Percentiles rank a stretch among this genome's conserved stretches.
These are phyloP conservation scores for Pyrrhia umbra DNA, from an alignment of 2,888 invertebrate species.

Conservation along the genomic window DNA sequence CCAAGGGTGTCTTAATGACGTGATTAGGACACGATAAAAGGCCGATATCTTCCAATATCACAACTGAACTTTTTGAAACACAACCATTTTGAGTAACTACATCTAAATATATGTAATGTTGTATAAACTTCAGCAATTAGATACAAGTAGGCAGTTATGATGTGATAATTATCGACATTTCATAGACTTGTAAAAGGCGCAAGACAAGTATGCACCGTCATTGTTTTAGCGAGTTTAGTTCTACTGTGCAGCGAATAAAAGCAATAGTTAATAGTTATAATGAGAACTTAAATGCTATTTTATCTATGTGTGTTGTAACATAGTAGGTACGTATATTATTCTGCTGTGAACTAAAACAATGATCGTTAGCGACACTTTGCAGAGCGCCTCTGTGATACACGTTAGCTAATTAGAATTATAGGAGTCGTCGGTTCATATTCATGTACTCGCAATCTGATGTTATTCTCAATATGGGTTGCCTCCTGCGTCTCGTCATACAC, in stretches of 20 bases:
- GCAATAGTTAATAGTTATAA: slow-evolving; percentile 55
- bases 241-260: slow-evolving; percentile 52
- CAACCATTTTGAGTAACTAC: slow-evolving; percentile 38
- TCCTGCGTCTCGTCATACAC: slow-evolving; percentile 78
- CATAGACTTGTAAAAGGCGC: slow-evolving; percentile 66
- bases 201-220: slow-evolving; percentile 54
- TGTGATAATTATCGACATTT: slow-evolving; percentile 70
- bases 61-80: slow-evolving; percentile 28
- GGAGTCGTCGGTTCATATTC: slow-evolving; percentile 76
- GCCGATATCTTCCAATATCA: slow-evolving; percentile 37
- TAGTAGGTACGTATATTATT: slow-evolving; percentile 51
- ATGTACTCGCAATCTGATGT: slow-evolving; percentile 74
- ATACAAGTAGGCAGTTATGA: slow-evolving; percentile 70
- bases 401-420: slow-evolving; percentile 78
- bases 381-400: slow-evolving; percentile 87
- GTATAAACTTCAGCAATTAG: slow-evolving; percentile 66
- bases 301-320: slow-evolving; percentile 54
- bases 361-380: slow-evolving; percentile 72
- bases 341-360: slow-evolving; percentile 62
- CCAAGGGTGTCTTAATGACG: slow-evolving; percentile 24
- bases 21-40: slow-evolving; percentile 10
- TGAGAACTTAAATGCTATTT: slow-evolving; percentile 48
- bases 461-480: slow-evolving; percentile 76
- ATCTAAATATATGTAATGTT: slow-evolving; percentile 61
- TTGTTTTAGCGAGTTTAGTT: slow-evolving; percentile 54